Evolutionary conservation across 1,140 invertebrate species (phyloP).

Genomic region (Drosophila mauritiana): DNA sequence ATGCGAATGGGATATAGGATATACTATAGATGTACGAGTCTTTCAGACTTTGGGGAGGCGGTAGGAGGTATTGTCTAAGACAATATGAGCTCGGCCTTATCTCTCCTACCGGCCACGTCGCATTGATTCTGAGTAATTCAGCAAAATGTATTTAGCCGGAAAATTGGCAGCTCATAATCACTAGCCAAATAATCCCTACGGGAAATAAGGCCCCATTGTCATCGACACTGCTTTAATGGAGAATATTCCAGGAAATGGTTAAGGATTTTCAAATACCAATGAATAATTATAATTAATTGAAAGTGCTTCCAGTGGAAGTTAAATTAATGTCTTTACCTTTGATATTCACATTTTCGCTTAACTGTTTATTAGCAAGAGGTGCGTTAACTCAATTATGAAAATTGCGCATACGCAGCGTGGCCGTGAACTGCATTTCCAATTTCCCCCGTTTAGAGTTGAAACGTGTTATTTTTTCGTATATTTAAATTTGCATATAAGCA

Average conservation of each 20-base stretch:
- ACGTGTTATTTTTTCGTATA: constrained; percentile 4
- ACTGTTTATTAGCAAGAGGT: constrained; percentile 3
- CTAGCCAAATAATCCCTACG: too few relatives aligned
- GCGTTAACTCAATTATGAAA: constrained; percentile 23
- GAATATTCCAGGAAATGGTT: neutral
- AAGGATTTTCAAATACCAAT: neutral
- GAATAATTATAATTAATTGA: neutral
- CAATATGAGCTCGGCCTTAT: constrained; percentile 27
- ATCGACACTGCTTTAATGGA: neutral
- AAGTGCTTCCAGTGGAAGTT: neutral
- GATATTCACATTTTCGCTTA: neutral
- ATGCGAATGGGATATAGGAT: neutral
- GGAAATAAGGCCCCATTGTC: neutral
- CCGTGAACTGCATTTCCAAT: constrained; percentile 18
- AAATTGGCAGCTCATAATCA: too few relatives aligned
- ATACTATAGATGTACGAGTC: neutral
- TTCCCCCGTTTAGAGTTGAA: constrained; percentile 13
- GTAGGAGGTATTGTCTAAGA: constrained; percentile 9
- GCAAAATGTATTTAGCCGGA: neutral
- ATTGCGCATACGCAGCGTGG: constrained; percentile 18
- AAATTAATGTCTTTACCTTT: neutral
- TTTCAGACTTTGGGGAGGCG: too few relatives aligned
- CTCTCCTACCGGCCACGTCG: neutral
- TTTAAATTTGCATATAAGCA: constrained; percentile 31
- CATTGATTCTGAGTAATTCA: constrained; percentile 23